Conservation (phyloP, 2,888 invertebrate genomes). For the Drosophila nr. medialis region DNA sequence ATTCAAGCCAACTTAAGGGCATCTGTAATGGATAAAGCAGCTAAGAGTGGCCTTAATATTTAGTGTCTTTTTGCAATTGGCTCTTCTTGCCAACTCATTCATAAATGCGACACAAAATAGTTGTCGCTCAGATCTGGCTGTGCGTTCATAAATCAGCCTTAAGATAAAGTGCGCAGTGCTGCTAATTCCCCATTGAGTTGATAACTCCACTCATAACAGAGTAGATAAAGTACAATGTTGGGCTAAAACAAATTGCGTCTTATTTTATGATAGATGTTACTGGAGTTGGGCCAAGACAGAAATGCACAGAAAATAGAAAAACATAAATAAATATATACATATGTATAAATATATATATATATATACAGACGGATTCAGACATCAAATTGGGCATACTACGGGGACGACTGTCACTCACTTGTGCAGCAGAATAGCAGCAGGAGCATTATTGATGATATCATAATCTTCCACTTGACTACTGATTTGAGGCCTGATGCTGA, state of each 20-base stretch:
- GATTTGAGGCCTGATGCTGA: conserved; percentile 72
- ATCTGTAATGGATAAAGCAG: neutral
- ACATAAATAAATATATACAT: neutral
- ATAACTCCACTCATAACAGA: conserved; percentile 29
- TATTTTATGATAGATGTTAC: conserved; percentile 28
- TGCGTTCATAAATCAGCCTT: conserved; percentile 28
- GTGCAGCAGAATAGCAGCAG: conserved; percentile 80
- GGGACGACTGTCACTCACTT: conserved; percentile 78
- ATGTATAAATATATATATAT: neutral
- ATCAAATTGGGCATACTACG: conserved; percentile 27
- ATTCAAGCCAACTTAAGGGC: conserved; percentile 2
- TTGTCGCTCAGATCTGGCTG: neutral
- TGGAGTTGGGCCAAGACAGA: conserved; percentile 1
- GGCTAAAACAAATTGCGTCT: conserved; percentile 25
- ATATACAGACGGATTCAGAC: conserved; percentile 32
- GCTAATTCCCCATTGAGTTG: conserved; percentile 27
- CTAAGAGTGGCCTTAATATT: neutral
- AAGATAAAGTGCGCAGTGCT: conserved; percentile 23
- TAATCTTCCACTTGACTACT: conserved; percentile 84
- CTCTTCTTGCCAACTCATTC: neutral
- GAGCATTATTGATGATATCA: conserved; percentile 83
- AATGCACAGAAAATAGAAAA: neutral
- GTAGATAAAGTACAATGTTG: conserved; percentile 1
- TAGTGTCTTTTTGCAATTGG: neutral
- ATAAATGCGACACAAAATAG: conserved; percentile 17